Conservation (phyloP, 2,113 vertebrate genomes). For the Mellivora capensis region DNA sequence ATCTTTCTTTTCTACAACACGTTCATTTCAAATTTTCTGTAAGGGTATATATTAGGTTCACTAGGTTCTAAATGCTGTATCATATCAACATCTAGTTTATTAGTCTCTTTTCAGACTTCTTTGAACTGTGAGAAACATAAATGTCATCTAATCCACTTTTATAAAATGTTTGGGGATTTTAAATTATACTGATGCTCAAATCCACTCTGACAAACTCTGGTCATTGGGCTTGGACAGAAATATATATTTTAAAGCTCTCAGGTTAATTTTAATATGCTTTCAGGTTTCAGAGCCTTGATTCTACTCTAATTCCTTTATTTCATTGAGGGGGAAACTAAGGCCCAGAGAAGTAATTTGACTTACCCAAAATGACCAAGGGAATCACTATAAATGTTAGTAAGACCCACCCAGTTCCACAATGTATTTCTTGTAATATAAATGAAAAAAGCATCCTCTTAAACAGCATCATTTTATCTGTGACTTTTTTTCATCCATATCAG, state of each 20-base stretch:
- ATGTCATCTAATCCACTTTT: neutral
- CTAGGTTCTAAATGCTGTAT: neutral
- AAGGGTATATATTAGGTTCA: neutral
- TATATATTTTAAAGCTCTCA: neutral
- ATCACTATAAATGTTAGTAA: neutral
- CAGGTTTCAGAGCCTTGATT: neutral
- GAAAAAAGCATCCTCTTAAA: neutral
- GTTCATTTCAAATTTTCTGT: slow-evolving; percentile 13
- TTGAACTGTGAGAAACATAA: neutral
- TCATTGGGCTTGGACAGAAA: neutral
- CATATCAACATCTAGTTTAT: neutral
- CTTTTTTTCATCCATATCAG: neutral
- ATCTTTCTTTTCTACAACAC: neutral
- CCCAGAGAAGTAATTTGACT: neutral
- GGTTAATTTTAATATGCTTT: neutral
- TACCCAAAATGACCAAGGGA: neutral
- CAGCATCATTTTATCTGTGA: neutral
- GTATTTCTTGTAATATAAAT: neutral
- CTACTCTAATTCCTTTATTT: neutral
- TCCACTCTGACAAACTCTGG: neutral
- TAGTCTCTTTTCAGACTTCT: neutral
- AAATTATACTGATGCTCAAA: neutral
- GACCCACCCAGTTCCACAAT: accelerated
- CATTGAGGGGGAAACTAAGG: neutral
- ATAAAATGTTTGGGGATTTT: neutral